Percentiles rank a stretch among this genome's conserved stretches.
phyloP scores from a whole-genome alignment of 2,888 invertebrate species.

The Gibbula magus region DNA sequence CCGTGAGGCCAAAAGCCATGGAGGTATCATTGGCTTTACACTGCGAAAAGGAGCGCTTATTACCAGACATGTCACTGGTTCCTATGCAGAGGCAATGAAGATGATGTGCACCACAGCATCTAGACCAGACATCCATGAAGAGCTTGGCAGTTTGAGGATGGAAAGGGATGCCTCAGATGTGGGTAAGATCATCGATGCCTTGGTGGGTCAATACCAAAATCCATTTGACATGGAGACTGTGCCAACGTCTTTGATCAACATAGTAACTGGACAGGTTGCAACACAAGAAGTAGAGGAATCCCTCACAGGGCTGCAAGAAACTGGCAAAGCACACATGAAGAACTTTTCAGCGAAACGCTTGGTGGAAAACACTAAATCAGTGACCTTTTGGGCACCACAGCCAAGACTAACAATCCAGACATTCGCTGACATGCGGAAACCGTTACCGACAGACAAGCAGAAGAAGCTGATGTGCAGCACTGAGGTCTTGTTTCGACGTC shows the following conservation, averaged over 20 bases:
- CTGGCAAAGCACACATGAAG: not conserved
- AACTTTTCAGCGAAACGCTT: constrained; percentile 4
- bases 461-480: not conserved
- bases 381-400: constrained; percentile 4
- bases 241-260: constrained; percentile 4
- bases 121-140: constrained; percentile 2
- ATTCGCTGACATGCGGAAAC: constrained; percentile 28
- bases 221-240: constrained; percentile 22
- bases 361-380: not conserved
- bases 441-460: not conserved
- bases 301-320: not conserved
- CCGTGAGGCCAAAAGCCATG: constrained; percentile 22
- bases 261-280: constrained; percentile 22
- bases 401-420: not conserved
- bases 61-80: constrained; percentile 17
- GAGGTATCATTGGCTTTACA: constrained; percentile 22
- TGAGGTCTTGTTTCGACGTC: constrained; percentile 29
- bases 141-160: constrained; percentile 1
- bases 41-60: constrained; percentile 23
- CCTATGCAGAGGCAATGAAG: constrained; percentile 16
- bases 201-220: constrained; percentile 3
- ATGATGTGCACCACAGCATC: not conserved
- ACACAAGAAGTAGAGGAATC: constrained; percentile 21
- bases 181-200: not conserved
- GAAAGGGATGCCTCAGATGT: constrained; percentile 7